Percentiles rank a stretch among this genome's conserved stretches.
phyloP scores from a whole-genome alignment of 2,888 invertebrate species.

The Catocala sponsa region DNA sequence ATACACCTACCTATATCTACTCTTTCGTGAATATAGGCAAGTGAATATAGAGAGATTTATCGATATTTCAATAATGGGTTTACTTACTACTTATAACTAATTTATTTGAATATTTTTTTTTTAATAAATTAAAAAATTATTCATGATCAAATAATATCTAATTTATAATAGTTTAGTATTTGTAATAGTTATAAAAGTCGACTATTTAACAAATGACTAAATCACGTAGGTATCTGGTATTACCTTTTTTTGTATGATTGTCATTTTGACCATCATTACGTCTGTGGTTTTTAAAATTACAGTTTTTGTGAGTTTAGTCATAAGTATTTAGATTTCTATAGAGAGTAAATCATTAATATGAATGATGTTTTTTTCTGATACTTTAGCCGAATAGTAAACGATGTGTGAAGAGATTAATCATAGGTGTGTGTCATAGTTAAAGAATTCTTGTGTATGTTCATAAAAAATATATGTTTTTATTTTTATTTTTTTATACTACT shows the following conservation, averaged over 20 bases:
- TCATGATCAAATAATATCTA: no score
- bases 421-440: constrained; percentile 32
- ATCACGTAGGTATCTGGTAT: constrained; percentile 20
- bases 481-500: no score
- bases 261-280: constrained; percentile 37
- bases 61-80: no score
- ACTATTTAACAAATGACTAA: neutral
- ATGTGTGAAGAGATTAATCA: constrained; percentile 43
- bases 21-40: no score
- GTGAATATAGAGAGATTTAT: no score
- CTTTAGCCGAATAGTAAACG: constrained; percentile 30
- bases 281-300: constrained; percentile 42
- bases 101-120: no score
- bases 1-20: no score
- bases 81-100: no score
- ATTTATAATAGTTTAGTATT: no score
- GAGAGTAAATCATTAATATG: constrained; percentile 22
- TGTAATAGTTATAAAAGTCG: no score
- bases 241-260: constrained; percentile 25
- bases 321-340: constrained; percentile 28
- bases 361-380: constrained; percentile 27
- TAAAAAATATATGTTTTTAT: no score
- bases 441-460: constrained; percentile 16
- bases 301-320: constrained; percentile 32
- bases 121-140: no score